Base-by-base conservation (phyloP, 2,797 vertebrate genomes). In the Moxostoma hubbsi region DNA sequence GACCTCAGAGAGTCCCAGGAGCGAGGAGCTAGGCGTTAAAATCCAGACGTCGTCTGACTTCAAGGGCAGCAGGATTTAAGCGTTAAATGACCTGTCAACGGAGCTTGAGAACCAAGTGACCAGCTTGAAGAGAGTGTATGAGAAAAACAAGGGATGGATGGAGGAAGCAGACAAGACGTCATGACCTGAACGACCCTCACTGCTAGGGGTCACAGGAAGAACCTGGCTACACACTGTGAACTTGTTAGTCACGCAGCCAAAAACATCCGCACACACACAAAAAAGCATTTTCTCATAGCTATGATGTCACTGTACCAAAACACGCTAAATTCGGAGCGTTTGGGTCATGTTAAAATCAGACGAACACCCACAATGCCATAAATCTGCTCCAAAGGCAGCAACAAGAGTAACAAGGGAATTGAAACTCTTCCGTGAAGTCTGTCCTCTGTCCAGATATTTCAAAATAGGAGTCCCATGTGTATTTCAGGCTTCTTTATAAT, bases 31-130 rank as follows among this genome's bases (percentile, higher is more conserved):
- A 86, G 84, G 18, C 73, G 36, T 90, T 91, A 90, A 92, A 70
- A 90, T 61, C 69, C 51, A 74, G 68, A 81, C 58, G 49, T 36
- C 51, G 10, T 77, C 2, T 0, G 24, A 79, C 85, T 77, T 80
- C 86, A 83, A 90, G 90, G 84, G 85, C 80, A 77, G 1, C 6
- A 66, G 73, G 50, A 80, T 83, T 91, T 66, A 87, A 89, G 87
- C 88, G 85, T 91, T 85, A 88, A 88, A 89, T 83, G 88, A 88
- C 85, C 86, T 89, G 91, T 90, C 86, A 68, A 70, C 87, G 5
- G 85, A 85, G 85, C 88, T 88, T 91, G 89, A 89, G 92, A 93
- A 91, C 62, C 67, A 85, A 12, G 71, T 64, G 0, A 36, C 16
- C 53, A 77, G 73, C 11, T 67, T 85, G 13, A 16, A 16, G 69